Evolutionary conservation across 2,797 vertebrate species (phyloP).

Genomic region (Myiothlypis coronata): DNA sequence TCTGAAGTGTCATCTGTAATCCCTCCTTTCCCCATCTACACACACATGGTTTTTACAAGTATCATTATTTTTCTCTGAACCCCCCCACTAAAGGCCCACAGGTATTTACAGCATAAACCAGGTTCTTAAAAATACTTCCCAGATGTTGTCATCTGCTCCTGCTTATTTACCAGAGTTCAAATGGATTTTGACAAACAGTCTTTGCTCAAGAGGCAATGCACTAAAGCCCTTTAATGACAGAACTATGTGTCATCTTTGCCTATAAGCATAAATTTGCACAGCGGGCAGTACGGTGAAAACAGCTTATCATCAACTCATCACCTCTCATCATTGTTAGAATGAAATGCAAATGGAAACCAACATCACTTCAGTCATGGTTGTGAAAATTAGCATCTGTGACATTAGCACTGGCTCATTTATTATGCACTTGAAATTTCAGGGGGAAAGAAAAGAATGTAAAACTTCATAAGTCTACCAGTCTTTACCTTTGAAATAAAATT

Average conservation of each 20-base stretch:
- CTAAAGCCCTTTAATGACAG: conserved; percentile 71
- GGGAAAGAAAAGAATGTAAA: conserved; percentile 2
- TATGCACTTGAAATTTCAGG: conserved; percentile 60
- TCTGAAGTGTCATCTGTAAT: conserved; percentile 40
- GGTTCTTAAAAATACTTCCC: conserved; percentile 20
- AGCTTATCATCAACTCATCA: conserved; percentile 75
- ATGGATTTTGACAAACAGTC: conserved; percentile 59
- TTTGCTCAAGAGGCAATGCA: conserved; percentile 57
- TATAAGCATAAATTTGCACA: conserved; percentile 76
- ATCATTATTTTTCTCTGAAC: background rate
- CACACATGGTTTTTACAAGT: background rate
- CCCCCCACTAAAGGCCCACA: conserved; percentile 5
- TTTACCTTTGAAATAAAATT: conserved; percentile 57
- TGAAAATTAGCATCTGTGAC: conserved; percentile 74
- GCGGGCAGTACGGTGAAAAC: conserved; percentile 68
- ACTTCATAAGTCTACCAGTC: conserved; percentile 35
- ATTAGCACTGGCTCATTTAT: conserved; percentile 67
- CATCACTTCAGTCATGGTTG: conserved; percentile 68
- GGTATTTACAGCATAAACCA: conserved; percentile 38
- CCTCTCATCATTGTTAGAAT: conserved; percentile 72
- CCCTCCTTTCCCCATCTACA: background rate
- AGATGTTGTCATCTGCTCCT: conserved; percentile 33
- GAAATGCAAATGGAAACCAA: conserved; percentile 73
- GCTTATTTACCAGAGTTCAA: conserved; percentile 63
- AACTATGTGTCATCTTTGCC: conserved; percentile 72